Evolutionary conservation across 2,797 vertebrate genomes (phyloP), one percentile per base, ranked within the genome.

Genomic region (Tragelaphus oryx): DNA sequence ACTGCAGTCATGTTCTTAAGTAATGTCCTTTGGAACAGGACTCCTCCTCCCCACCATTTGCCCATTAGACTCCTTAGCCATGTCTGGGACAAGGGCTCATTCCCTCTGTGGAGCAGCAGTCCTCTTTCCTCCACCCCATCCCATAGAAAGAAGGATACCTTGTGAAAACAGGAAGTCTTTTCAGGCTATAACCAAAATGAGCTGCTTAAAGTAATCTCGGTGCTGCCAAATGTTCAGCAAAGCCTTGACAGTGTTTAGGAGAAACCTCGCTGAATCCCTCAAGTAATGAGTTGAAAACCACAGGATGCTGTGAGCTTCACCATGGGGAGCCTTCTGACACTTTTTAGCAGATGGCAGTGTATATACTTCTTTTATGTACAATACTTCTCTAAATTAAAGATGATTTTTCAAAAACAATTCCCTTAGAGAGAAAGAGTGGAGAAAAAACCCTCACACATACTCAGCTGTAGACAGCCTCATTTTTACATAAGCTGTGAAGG

Each of bases 321-420:
- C 90, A 93, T 13, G 24, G 93, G 94, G 95, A 96, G 71, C 65
- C 75, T 95, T 83, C 81, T 94, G 91, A 96, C 94, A 89, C 87
- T 71, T 97, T 91, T 88, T 89, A 95, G 95, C 95, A 96, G 96
- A 95, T 95, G 97, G 93, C 89, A 94, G 37, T 88, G 55, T 85
- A 93, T 92, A 83, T 41, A 80, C 50, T 95, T 94, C 89, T 96
- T 93, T 96, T 68, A 96, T 96, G 80, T 92, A 82, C 26, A 97
- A 65, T 68, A 54, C 59, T 89, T 97, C 89, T 97, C 96, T 95
- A 96, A 98, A 93, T 95, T 97, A 93, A 96, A 92, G 89, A 96
- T 91, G 44, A 92, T 97, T 96, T 97, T 97, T 97, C 85, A 84
- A 94, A 96, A 97, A 75, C 59, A 95, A 93, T 97, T 96, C 87